Base-by-base conservation (phyloP, 2,888 invertebrate species). In the Orchesellides sinensis region DNA sequence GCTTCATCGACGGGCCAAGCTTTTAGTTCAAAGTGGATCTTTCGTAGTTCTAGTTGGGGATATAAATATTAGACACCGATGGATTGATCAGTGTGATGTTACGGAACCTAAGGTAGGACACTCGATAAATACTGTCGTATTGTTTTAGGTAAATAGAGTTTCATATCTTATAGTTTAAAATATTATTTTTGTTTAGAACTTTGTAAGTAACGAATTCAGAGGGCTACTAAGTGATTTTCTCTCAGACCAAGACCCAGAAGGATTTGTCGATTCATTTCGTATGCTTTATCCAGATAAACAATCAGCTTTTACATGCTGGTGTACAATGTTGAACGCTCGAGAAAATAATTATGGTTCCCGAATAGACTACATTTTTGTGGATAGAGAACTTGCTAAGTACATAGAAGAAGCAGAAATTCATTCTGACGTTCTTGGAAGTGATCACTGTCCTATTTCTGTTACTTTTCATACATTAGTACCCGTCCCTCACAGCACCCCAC, bases 281-380 rank as follows among this genome's bases (percentile, higher is more conserved):
- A 6, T 35, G 1, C 14, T 83, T 3, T 78, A 86, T 75, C 85
- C 87, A 2, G 35, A 68, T 14, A 12, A 65, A 17, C 14, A 45
- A 27, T 35, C 83, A 0, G 84, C 85, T 5, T 87, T 74, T 72
- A 83, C 85, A 10, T 87, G 87, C 29, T 87, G 87, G 87, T 78
- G 78, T 27, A 86, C 85, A 6, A 65, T 32, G 25, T 54, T 83
- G 17, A 86, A 86, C 52, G 84, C 85, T 4, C 54, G 87, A 17
- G 61, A 81, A 75, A 87, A 85, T 49, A 87, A 87, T 47, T 87
- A 84, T 35, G 87, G 87, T n/a, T 40, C 85, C 47, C 27, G 87
- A 19, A 80, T 87, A 17, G 87, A 87, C 32, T 87, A 85, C 56
- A 83, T 87, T n/a, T 70, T 85, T 27, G 83, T 75, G 4, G 85